phyloP scores from a whole-genome alignment of 2,113 vertebrate genomes.

The Oreochromis spilurus region DNA sequence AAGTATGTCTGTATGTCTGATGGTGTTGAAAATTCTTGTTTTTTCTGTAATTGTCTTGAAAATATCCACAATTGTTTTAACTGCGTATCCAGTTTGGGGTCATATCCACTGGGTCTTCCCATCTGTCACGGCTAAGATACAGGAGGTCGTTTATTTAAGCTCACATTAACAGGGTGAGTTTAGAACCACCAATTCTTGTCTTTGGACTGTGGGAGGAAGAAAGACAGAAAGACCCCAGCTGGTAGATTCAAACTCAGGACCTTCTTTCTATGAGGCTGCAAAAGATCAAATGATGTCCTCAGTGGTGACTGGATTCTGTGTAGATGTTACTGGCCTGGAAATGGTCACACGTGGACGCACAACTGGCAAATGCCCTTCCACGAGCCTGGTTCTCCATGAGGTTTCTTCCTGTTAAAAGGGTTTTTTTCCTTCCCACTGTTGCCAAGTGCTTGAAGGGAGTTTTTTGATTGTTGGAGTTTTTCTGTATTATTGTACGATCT shows the following conservation, averaged over 20 bases:
- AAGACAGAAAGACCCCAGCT: background rate
- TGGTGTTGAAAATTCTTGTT: background rate
- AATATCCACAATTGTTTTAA: rapidly evolving
- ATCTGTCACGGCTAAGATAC: background rate
- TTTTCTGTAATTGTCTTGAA: background rate
- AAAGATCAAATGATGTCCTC: background rate
- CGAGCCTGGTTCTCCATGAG: background rate
- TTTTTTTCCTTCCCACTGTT: too few relatives aligned
- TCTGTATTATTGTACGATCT: background rate
- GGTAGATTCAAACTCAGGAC: background rate
- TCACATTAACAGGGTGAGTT: background rate
- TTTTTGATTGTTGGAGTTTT: background rate
- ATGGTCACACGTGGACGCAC: rapidly evolving
- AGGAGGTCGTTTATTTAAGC: rapidly evolving
- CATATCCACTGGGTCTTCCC: rapidly evolving
- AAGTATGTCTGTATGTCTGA: background rate
- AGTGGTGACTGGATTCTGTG: background rate
- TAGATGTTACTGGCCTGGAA: background rate
- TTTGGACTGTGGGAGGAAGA: background rate
- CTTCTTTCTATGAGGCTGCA: background rate
- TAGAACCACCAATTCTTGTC: background rate
- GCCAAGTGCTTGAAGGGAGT: background rate
- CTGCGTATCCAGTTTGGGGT: background rate
- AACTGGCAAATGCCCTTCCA: background rate
- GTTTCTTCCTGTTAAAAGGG: too few relatives aligned